A percentile compares a stretch with the other conserved stretches of the same genome.
phyloP scores from a whole-genome alignment of 2,113 vertebrate species.

The Podarcis muralis region DNA sequence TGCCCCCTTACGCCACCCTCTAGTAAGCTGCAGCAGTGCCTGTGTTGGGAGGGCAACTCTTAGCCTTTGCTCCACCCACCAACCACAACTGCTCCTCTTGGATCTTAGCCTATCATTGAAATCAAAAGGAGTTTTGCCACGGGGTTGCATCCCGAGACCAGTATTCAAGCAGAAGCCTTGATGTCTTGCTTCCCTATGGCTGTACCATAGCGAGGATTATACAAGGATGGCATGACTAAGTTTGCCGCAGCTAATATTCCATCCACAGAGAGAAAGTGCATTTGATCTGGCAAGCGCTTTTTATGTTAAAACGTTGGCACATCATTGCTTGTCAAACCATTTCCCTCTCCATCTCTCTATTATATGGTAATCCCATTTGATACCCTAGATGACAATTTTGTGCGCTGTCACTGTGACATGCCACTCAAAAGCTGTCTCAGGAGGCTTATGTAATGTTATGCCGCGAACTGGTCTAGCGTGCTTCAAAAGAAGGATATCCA shows the following conservation, averaged over 20 bases:
- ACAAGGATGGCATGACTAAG: slow-evolving; percentile 18
- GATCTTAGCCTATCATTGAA: neutral
- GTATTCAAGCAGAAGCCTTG: neutral
- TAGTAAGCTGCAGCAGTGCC: no score
- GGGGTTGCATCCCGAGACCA: neutral
- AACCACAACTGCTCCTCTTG: neutral
- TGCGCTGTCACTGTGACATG: neutral
- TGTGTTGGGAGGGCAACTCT: no score
- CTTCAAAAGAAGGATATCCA: slow-evolving; percentile 34
- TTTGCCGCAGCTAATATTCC: slow-evolving; percentile 35
- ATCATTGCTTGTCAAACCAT: slow-evolving; percentile 43
- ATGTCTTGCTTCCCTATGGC: neutral
- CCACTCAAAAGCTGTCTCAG: slow-evolving; percentile 17
- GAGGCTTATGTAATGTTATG: slow-evolving; percentile 25
- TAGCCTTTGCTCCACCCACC: no score
- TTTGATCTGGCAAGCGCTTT: slow-evolving; percentile 53
- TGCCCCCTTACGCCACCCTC: no score
- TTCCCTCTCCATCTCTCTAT: slow-evolving; percentile 49
- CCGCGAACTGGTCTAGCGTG: slow-evolving; percentile 1
- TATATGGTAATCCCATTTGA: slow-evolving; percentile 42
- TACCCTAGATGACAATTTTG: slow-evolving; percentile 26
- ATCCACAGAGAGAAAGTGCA: slow-evolving; percentile 38
- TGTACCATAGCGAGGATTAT: slow-evolving; percentile 10
- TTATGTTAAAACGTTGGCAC: slow-evolving; percentile 28
- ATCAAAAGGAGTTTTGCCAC: neutral